Conservation (phyloP, 2,888 invertebrate species). For the Sepioteuthis lessoniana region DNA sequence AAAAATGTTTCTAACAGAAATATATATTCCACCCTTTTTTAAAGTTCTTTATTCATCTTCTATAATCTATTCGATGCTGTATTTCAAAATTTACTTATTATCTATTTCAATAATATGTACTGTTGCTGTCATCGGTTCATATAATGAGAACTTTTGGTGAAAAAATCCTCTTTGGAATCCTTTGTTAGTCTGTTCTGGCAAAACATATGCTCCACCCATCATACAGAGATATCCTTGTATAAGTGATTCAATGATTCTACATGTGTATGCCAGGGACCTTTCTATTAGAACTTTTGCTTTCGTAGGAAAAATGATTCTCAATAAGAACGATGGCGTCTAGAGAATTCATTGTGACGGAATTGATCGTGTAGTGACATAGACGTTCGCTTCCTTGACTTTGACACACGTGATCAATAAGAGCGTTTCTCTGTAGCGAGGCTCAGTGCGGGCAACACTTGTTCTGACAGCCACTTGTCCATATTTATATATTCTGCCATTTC, state of each 20-base stretch:
- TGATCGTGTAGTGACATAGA: constrained; percentile 33
- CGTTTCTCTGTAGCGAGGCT: neutral
- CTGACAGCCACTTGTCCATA: constrained; percentile 13
- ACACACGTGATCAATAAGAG: neutral
- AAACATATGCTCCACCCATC: too few relatives aligned
- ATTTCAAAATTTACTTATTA: too few relatives aligned
- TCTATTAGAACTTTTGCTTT: neutral
- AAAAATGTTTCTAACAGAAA: too few relatives aligned
- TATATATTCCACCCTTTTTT: too few relatives aligned
- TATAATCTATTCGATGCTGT: too few relatives aligned
- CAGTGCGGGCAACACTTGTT: neutral
- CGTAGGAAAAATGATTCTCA: neutral
- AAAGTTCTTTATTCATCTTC: too few relatives aligned
- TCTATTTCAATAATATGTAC: too few relatives aligned
- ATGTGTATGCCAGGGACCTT: neutral
- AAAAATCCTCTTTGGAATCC: too few relatives aligned
- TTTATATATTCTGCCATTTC: constrained; percentile 33
- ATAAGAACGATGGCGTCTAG: neutral
- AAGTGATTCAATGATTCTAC: neutral
- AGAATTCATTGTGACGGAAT: neutral
- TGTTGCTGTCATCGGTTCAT: too few relatives aligned
- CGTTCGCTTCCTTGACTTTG: neutral
- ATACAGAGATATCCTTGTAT: too few relatives aligned
- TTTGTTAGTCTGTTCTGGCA: too few relatives aligned
- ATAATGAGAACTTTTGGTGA: too few relatives aligned